A percentile compares a stretch with the other conserved stretches of the same genome.
Evolutionary conservation across 1,140 invertebrate species (phyloP).

Genomic region (Nylanderia fulva): DNA sequence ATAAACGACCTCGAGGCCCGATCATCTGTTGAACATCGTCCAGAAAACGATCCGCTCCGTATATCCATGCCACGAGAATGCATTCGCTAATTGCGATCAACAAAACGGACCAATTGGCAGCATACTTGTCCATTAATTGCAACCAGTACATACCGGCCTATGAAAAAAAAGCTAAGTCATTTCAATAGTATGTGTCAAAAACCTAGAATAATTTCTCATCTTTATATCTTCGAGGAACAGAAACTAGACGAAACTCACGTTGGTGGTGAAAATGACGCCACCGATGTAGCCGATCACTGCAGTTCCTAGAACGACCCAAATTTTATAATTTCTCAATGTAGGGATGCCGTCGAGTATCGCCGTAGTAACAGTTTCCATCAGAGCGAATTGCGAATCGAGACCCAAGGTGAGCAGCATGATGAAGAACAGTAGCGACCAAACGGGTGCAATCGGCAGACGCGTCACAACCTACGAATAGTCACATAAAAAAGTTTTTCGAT

Average conservation of each 20-base stretch:
- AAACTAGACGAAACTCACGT: conserved; percentile 86
- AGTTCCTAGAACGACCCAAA: conserved; percentile 89
- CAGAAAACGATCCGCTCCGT: conserved; percentile 93
- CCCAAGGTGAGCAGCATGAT: conserved; percentile 93
- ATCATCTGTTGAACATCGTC: conserved; percentile 93
- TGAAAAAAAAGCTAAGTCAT: conserved; percentile 41
- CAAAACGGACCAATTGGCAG: conserved; percentile 94
- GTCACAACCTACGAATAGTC: conserved; percentile 87
- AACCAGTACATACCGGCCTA: conserved; percentile 94
- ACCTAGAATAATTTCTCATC: neutral
- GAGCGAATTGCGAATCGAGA: conserved; percentile 93
- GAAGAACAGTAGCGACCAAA: conserved; percentile 95
- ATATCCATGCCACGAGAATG: conserved; percentile 93
- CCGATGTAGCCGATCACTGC: conserved; percentile 91
- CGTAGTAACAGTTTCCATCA: conserved; percentile 93
- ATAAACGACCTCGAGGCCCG: conserved; percentile 89
- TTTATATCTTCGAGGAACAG: no score
- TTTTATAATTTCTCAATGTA: conserved; percentile 90
- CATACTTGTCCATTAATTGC: conserved; percentile 94
- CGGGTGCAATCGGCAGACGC: conserved; percentile 91
- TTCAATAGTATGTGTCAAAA: conserved; percentile 10
- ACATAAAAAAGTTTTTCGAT: neutral
- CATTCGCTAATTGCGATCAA: conserved; percentile 93
- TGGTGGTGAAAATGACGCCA: conserved; percentile 92
- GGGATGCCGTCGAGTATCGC: conserved; percentile 92